These are phyloP conservation scores for Mycalesis mineus DNA, from an alignment of 2,888 invertebrate species.

Conservation along the genomic window DNA sequence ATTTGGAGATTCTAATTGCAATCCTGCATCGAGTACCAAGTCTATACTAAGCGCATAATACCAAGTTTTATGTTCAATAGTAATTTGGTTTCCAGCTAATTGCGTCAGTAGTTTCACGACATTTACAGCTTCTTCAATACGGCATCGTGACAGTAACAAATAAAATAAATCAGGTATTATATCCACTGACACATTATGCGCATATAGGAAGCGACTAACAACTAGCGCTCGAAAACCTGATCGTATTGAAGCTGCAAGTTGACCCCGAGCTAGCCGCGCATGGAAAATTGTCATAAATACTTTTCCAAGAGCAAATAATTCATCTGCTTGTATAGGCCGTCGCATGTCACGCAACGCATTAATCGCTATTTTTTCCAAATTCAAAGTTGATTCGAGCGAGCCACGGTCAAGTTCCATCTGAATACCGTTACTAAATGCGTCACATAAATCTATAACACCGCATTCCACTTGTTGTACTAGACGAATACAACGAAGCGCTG, in stretches of 20 bases:
- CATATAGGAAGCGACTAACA: conserved; percentile 62
- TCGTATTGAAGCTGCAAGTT: conserved; percentile 49
- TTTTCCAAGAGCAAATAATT: conserved; percentile 65
- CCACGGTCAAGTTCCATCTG: conserved; percentile 65
- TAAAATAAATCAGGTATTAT: conserved; percentile 69
- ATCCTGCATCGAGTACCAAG: conserved; percentile 76
- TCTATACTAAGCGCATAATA: conserved; percentile 79
- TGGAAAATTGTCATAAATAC: conserved; percentile 64
- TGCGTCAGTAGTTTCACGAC: conserved; percentile 54
- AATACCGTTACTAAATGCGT: conserved; percentile 66
- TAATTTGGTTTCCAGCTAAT: conserved; percentile 40
- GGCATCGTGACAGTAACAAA: conserved; percentile 57
- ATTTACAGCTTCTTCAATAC: conserved; percentile 71
- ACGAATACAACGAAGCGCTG: conserved; percentile 51
- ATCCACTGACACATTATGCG: conserved; percentile 57
- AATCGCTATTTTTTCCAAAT: conserved; percentile 56
- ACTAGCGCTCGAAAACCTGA: conserved; percentile 63
- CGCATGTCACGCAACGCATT: conserved; percentile 44
- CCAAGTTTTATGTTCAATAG: conserved; percentile 62
- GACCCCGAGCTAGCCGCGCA: conserved; percentile 55
- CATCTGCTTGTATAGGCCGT: conserved; percentile 57
- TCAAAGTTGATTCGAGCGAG: conserved; percentile 48
- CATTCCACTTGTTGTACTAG: conserved; percentile 56
- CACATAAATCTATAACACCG: conserved; percentile 59
- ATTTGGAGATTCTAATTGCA: conserved; percentile 68